Conservation (phyloP, 2,113 vertebrate species). For the Mustela nigripes region DNA sequence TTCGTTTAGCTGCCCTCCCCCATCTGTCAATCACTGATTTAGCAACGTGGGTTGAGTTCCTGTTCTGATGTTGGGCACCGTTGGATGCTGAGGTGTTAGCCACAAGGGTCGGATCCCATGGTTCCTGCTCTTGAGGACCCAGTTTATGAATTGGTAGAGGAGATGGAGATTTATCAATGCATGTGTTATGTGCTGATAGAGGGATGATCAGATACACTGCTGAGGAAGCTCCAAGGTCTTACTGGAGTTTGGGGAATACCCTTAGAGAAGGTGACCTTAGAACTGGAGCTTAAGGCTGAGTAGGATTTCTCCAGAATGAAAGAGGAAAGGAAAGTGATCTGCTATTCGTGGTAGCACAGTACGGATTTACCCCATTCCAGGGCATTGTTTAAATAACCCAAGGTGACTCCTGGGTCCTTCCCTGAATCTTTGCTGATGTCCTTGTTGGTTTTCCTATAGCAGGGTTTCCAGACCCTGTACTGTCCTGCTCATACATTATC, state of each 20-base stretch:
- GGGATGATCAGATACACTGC: background rate
- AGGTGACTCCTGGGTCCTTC: background rate
- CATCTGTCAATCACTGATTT: background rate
- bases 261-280: background rate
- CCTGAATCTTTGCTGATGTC: background rate
- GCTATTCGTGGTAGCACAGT: background rate
- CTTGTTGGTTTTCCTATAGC: background rate
- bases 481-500: background rate
- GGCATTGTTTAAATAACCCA: background rate
- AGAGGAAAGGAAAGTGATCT: background rate
- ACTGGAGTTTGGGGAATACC: background rate
- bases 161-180: background rate
- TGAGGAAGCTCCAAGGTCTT: background rate
- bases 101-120: background rate
- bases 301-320: conserved; percentile 4
- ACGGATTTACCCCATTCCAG: background rate
- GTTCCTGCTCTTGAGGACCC: background rate
- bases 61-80: background rate
- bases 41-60: background rate
- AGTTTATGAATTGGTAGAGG: background rate
- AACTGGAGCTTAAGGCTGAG: background rate
- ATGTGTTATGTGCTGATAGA: background rate
- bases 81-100: background rate
- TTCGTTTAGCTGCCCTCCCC: background rate
- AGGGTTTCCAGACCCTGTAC: conserved; percentile 44